Evolutionary conservation across 2,113 vertebrate genomes (phyloP).

Genomic region (Eurystomus gularis): DNA sequence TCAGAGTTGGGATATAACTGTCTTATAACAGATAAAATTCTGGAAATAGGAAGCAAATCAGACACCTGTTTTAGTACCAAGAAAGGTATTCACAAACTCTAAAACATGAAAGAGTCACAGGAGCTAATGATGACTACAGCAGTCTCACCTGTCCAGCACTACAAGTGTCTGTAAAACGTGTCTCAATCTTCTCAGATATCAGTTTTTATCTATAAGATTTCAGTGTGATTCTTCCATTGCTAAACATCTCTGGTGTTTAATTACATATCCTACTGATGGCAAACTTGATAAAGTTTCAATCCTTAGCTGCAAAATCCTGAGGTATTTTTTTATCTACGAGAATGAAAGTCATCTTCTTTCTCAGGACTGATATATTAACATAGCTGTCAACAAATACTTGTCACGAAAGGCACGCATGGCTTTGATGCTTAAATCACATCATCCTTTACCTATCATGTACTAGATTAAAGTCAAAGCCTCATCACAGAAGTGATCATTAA

Average conservation of each 20-base stretch:
- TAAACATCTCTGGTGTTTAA: background rate
- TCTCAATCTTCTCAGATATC: background rate
- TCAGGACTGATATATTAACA: background rate
- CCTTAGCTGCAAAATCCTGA: background rate
- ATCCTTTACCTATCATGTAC: background rate
- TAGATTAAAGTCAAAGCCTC: conserved; percentile 26
- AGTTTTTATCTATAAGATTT: background rate
- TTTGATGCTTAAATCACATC: conserved; percentile 25
- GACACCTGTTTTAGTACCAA: background rate
- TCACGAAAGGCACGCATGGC: background rate
- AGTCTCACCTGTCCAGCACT: background rate
- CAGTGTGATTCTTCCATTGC: background rate
- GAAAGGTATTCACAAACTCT: background rate
- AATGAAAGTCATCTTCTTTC: background rate
- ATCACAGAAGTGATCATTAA: conserved; percentile 17
- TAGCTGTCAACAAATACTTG: background rate
- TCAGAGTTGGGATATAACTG: background rate
- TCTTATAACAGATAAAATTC: background rate
- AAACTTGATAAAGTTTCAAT: background rate
- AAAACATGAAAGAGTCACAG: background rate
- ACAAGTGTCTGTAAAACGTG: background rate
- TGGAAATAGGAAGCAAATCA: background rate
- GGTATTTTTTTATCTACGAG: background rate
- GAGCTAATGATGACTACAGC: background rate
- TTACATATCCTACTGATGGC: background rate